Evolutionary conservation across 2,888 invertebrate species (phyloP).

Genomic region (Cetonia aurata): DNA sequence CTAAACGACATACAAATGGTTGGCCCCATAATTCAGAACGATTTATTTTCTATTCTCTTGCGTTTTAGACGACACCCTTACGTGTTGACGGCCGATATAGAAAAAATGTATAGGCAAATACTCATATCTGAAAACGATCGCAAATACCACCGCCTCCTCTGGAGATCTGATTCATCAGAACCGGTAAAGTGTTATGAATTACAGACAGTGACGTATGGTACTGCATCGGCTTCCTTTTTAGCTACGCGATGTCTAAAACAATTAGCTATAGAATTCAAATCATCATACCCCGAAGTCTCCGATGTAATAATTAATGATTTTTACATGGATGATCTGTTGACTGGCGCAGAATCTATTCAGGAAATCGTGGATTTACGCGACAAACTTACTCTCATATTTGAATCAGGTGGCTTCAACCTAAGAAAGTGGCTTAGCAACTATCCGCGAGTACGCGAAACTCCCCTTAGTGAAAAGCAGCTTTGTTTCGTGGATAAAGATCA

Average conservation of each 20-base stretch:
- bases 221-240: conserved; percentile 49
- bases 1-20: too few relatives aligned
- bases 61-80: conserved; percentile 29
- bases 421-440: neutral
- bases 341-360: neutral
- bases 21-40: conserved; percentile 27
- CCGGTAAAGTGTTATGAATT: conserved; percentile 40
- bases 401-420: neutral
- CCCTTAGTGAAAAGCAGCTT: too few relatives aligned
- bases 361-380: neutral
- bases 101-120: conserved; percentile 45
- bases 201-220: conserved; percentile 52
- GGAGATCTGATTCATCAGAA: conserved; percentile 35
- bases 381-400: neutral
- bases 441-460: neutral
- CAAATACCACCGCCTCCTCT: conserved; percentile 42
- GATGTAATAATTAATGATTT: neutral
- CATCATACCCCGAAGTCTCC: too few relatives aligned
- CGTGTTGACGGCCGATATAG: conserved; percentile 43
- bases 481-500: too few relatives aligned
- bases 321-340: neutral
- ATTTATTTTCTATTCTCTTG: conserved; percentile 15
- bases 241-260: conserved; percentile 48
- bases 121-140: too few relatives aligned
- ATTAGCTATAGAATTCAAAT: conserved; percentile 33